Base-by-base conservation (phyloP, 2,797 vertebrate genomes). In the Tachyglossus aculeatus region DNA sequence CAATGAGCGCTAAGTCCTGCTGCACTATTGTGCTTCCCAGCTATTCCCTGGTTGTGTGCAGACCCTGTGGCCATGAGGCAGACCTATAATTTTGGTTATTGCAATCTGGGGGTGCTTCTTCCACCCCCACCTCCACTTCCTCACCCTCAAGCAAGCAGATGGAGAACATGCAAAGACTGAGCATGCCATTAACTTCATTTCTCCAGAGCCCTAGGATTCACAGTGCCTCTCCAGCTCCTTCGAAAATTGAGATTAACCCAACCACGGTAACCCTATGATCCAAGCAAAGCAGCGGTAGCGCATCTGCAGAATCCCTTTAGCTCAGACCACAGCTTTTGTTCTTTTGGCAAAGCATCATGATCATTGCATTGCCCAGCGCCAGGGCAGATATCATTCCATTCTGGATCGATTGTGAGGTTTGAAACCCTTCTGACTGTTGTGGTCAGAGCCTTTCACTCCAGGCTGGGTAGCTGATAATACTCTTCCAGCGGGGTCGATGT, bases 51-150 rank as follows among this genome's bases (percentile, higher is more conserved):
- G 89, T 85, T 82, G 57, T 56, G 87, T 69, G 40, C 63, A 71
- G 86, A 90, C 89, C 87, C 67, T 85, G 37, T 83, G 87, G 79
- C 86, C 84, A 90, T 58, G 71, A 85, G 86, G 81, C 82, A 90
- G 61, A 88, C 77, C 77, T 86, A 78, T 38, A 83, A 76, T 74
- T 91, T 88, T 83, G 84, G 29, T 84, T 84, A 84, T 67, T 88
- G 76, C 90, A 90, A 88, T 89, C 57, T 83, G 43, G n/a, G n/a
- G n/a, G n/a, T 22, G 24, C 24, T 27, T 56, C 19, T 67, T 60
- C 67, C 79, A 51, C 37, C 61, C 79, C 52, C 27, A n/a, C n/a
- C n/a, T n/a, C n/a, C n/a, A n/a, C n/a, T n/a, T n/a, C n/a, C n/a
- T n/a, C n/a, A n/a, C n/a, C n/a, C n/a, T n/a, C n/a, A n/a, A n/a